Percentiles rank a stretch among this genome's conserved stretches.
Conservation (phyloP, 2,113 vertebrate species). For the Toxotes jaculatrix region DNA sequence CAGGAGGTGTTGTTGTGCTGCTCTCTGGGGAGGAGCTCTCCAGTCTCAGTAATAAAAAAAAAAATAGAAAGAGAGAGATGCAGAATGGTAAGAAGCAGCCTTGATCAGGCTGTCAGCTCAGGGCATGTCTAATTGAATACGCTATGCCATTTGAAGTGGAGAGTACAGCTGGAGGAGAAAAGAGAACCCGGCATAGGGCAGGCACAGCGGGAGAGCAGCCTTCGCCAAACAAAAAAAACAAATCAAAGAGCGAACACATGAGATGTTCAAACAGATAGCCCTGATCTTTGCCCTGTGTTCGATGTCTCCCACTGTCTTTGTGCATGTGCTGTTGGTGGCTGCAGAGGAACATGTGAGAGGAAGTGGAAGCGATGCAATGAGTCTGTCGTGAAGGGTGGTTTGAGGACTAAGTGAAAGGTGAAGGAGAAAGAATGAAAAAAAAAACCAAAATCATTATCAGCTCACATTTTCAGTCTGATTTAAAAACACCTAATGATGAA, state of each 20-base stretch:
- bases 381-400: neutral
- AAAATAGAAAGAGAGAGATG: slow-evolving; percentile 8
- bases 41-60: slow-evolving; percentile 16
- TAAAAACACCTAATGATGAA: neutral
- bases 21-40: slow-evolving; percentile 57
- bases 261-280: slow-evolving; percentile 50
- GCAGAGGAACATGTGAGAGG: neutral
- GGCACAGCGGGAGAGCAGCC: slow-evolving; percentile 53
- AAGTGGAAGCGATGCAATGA: neutral
- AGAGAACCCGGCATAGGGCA: slow-evolving; percentile 33
- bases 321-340: neutral
- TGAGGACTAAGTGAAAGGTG: neutral
- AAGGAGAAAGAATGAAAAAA: neutral
- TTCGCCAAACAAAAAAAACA: slow-evolving; percentile 51
- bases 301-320: slow-evolving; percentile 7
- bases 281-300: slow-evolving; percentile 40
- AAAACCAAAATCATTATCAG: neutral
- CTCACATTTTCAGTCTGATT: neutral
- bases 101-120: slow-evolving; percentile 63
- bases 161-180: slow-evolving; percentile 39
- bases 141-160: slow-evolving; percentile 62
- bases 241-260: slow-evolving; percentile 50
- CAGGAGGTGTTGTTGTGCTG: slow-evolving; percentile 43
- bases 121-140: slow-evolving; percentile 63
- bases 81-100: slow-evolving; percentile 38